These are phyloP conservation scores for Neotoma lepida DNA, from an alignment of 2,113 vertebrate genomes.

Conservation along the genomic window DNA sequence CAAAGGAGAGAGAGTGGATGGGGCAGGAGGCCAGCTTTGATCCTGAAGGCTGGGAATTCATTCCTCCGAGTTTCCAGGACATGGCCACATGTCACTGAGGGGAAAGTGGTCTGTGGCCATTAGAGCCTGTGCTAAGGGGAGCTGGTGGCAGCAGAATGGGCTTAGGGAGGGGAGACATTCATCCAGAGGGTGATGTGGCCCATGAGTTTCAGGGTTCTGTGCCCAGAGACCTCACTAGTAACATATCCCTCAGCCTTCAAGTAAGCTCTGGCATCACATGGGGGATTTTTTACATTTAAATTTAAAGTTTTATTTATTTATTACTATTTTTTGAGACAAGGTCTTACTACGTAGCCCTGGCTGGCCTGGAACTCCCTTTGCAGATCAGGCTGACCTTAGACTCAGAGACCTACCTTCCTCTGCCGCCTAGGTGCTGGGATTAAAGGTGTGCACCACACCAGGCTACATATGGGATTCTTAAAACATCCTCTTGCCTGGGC, in stretches of 20 bases:
- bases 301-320: not conserved
- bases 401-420: not conserved
- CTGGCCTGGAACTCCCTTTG: not conserved
- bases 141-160: not conserved
- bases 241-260: not conserved
- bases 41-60: not conserved
- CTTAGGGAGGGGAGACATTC: not conserved
- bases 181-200: not conserved
- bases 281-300: not conserved
- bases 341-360: not conserved
- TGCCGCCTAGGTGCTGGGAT: not conserved
- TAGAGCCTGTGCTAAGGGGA: no score
- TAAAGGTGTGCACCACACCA: not conserved
- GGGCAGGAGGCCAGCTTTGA: not conserved
- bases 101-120: not conserved
- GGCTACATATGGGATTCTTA: not conserved
- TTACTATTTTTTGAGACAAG: not conserved
- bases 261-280: not conserved
- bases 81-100: no score
- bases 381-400: not conserved
- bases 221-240: accelerated
- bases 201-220: not conserved
- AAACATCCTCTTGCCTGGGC: no score
- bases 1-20: not conserved
- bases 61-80: not conserved